These are phyloP conservation scores for Microtus agrestis DNA, from an alignment of 2,797 vertebrate species.

Conservation along the genomic window DNA sequence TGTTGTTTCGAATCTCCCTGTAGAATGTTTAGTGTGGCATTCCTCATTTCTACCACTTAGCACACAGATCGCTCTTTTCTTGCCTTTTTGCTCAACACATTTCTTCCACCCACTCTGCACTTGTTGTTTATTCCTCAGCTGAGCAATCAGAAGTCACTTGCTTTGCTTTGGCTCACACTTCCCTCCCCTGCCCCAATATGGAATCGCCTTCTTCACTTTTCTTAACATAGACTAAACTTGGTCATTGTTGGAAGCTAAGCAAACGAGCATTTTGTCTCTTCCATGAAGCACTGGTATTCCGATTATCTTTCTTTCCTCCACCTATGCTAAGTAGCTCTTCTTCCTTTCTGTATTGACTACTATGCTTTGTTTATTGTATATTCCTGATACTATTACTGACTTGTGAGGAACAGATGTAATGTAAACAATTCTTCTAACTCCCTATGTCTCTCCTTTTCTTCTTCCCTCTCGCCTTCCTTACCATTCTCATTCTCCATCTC, in stretches of 20 bases:
- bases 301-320: neutral
- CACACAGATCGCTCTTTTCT: neutral
- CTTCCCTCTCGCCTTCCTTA: neutral
- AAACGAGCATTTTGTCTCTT: neutral
- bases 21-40: neutral
- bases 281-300: neutral
- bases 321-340: neutral
- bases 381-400: neutral
- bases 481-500: neutral
- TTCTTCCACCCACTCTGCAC: neutral
- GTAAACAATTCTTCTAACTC: neutral
- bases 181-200: too few species aligned
- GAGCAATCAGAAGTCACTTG: neutral
- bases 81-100: neutral
- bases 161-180: neutral
- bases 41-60: neutral
- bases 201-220: neutral
- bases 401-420: neutral
- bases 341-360: neutral
- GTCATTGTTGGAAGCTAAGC: neutral
- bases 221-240: neutral
- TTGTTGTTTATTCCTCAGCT: neutral
- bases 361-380: neutral
- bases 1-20: neutral
- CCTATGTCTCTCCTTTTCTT: neutral